A percentile compares a stretch with the other conserved stretches of the same genome.
Conservation (phyloP, 2,888 invertebrate species). For the Acleris sparsana region DNA sequence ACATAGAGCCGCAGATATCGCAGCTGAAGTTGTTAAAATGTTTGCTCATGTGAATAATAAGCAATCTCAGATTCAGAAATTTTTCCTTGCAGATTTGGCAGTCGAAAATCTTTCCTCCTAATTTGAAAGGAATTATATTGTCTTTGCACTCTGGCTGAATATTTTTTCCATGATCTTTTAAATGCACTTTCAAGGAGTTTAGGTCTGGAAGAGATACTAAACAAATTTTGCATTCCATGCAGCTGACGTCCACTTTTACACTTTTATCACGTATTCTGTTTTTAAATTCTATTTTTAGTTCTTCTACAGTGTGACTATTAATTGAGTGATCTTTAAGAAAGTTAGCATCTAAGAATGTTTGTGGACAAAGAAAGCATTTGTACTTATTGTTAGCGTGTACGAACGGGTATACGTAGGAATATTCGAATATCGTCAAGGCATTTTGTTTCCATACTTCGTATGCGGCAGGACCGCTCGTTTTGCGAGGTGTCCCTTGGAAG, state of each 20-base stretch:
- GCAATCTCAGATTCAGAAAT: constrained; percentile 58
- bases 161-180: constrained; percentile 58
- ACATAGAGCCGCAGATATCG: constrained; percentile 67
- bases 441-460: constrained; percentile 57
- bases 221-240: constrained; percentile 65
- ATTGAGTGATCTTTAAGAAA: constrained; percentile 56
- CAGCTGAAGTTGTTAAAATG: constrained; percentile 73
- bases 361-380: constrained; percentile 64
- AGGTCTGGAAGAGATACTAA: constrained; percentile 46
- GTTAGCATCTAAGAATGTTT: constrained; percentile 53
- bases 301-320: constrained; percentile 51
- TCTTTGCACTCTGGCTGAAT: constrained; percentile 56
- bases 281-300: constrained; percentile 53
- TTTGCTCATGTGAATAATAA: constrained; percentile 71
- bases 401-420: constrained; percentile 67
- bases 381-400: constrained; percentile 61
- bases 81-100: constrained; percentile 65
- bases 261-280: constrained; percentile 58
- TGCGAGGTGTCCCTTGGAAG: constrained; percentile 36
- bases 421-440: constrained; percentile 61
- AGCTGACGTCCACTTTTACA: constrained; percentile 65
- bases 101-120: constrained; percentile 55
- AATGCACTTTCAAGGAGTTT: constrained; percentile 56
- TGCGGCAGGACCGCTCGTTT: constrained; percentile 38
- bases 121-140: constrained; percentile 67